Base-by-base conservation (phyloP, 2,888 invertebrate species). In the Amitus sp. region DNA sequence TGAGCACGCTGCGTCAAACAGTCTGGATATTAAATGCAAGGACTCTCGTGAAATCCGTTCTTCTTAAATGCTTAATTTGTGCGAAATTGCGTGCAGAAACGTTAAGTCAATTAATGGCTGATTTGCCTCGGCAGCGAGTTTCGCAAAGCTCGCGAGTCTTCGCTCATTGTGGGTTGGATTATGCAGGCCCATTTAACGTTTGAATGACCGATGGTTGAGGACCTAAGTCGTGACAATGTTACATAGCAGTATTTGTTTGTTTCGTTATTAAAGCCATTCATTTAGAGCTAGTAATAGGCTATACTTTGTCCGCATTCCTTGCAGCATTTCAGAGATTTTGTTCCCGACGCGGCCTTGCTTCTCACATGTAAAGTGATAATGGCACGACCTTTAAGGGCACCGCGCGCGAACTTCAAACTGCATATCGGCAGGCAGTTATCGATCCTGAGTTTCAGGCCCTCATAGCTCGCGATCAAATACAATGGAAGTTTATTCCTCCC, bases 301-400 rank as follows among this genome's bases (percentile, higher is more conserved):
- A 72, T 12, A 23, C 69, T 1, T 45, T 71, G 0, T 59, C 60
- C 1, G 53, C 64, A 4, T 76, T 76, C 20, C 4, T 75, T 0
- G 69, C 69, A 0, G 68, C 72, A 0, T 63, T 67, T n/a, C 43
- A 59, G 28, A 48, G 73, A 13, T 73, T 75, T 23, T 48, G 63
- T 0, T 40, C 68, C n/a, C 54, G 72, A 18, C 46, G 73, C 23
- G 71, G 73, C 1, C 19, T 47, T 1, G 62, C 65, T 5, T n/a
- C 13, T 1, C 47, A 59, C 6, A 48, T 71, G 10, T 52, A 62
- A 42, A 68, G 67, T 46, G 75, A 77, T 46, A 65, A 66, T 34
- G 74, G 74, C 2, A 71, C 69, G 5, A 75, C 67, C 37, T 76
- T 76, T 46, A 47, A 68, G 2, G 73, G 71, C 9, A 74, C 75